These are phyloP conservation scores for Teleopsis dalmanni DNA, from an alignment of 1,140 invertebrate species.

Conservation along the genomic window DNA sequence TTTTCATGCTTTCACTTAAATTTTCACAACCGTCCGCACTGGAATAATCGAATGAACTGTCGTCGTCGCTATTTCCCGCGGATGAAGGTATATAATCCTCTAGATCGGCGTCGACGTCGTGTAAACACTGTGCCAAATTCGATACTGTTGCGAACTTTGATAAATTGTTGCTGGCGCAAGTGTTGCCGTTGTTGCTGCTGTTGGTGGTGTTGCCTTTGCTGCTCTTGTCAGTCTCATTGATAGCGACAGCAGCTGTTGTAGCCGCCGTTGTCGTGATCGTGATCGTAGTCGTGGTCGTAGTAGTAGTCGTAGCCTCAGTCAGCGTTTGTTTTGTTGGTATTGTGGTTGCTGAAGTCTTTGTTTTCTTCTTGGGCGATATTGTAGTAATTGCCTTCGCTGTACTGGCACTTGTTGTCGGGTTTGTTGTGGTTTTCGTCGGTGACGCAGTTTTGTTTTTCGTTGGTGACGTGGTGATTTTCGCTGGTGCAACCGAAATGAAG, in stretches of 20 bases:
- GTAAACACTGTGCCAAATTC: constrained; percentile 44
- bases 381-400: constrained; percentile 13
- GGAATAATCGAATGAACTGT: constrained; percentile 33
- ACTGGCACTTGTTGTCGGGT: constrained; percentile 2
- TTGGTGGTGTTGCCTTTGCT: constrained; percentile 5
- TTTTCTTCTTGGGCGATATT: constrained; percentile 5
- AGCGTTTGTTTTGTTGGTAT: constrained; percentile 7
- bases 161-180: constrained; percentile 33
- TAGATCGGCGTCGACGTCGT: constrained; percentile 43
- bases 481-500: constrained; percentile 38
- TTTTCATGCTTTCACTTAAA: constrained; percentile 40
- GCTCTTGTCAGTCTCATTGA: not conserved
- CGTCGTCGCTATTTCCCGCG: constrained; percentile 26
- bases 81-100: constrained; percentile 41
- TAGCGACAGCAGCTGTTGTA: constrained; percentile 8
- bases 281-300: not conserved
- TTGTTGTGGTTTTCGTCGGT: constrained; percentile 11
- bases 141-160: constrained; percentile 45
- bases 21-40: constrained; percentile 28
- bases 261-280: constrained; percentile 12
- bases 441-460: constrained; percentile 19
- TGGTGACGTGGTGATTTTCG: constrained; percentile 25
- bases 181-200: constrained; percentile 17
- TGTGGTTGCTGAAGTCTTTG: constrained; percentile 10
- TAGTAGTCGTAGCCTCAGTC: constrained; percentile 2